Evolutionary conservation across 2,888 invertebrate genomes (phyloP), one percentile per base, ranked within the genome.

Genomic region (Ephialtes manifestator): DNA sequence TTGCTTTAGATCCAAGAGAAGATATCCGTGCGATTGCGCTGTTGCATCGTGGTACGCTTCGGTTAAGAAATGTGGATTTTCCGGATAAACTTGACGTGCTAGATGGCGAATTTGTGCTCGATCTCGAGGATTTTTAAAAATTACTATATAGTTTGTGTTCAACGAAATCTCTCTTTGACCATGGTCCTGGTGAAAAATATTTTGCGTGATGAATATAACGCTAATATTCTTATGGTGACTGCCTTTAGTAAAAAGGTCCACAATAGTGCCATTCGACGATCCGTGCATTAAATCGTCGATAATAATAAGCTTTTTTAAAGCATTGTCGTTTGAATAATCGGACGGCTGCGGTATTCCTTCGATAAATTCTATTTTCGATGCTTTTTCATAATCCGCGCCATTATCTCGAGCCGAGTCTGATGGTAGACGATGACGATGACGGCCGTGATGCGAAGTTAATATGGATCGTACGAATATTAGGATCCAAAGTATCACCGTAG

Each of bases 151-250:
- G 24, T 24, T 24, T 24, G 24, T 24, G 24, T 24, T 24, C 2
- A 24, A 24, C 24, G 24, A 24, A 24, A 24, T 24, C 1, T 39
- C 39, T 10, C 39, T 87, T 80, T 4, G 82, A 67, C 13, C 76
- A 76, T 65, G 63, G 8, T 67, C 81, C 31, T 81, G 67, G 15
- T 81, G 76, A 51, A 81, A 81, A 35, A 80, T 20, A 71, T 79
- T 70, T 68, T 68, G 77, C 8, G 67, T 28, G 15, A 77, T 48
- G 43, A 53, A 77, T n/a, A 77, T 67, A 11, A 85, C 79, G 43
- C 83, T 85, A 10, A 85, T 48, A 81, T 80, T 84, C 60, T 82
- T 65, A 48, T 86, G 83, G 68, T 84, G 79, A 20, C 78, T 78
- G 4, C 78, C 68, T 15, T 78, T 78, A 1, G 46, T 46, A 46